Base-by-base conservation (phyloP, 2,113 vertebrate genomes). In the Corydoras maculifer region DNA sequence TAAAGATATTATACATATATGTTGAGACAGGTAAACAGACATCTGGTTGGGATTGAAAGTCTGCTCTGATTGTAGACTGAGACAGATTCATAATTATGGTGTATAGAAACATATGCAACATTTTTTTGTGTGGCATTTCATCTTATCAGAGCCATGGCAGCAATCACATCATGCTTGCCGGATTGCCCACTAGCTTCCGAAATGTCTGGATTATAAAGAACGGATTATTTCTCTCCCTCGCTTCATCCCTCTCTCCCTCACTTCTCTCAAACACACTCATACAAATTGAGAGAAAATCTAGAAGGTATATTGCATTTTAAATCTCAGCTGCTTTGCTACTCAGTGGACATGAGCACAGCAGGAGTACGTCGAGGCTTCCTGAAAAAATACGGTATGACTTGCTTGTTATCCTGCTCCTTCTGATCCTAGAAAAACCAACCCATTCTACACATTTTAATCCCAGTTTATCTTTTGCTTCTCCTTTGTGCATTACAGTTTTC, bases 301-400 rank as follows among this genome's bases (percentile, higher is more conserved):
- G 58, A 81, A 15, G 58, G 78, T 79, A 51, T 69, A 60, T 75
- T 79, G 61, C 73, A 13, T 82, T 77, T 80, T 80, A 57, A 73
- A 10, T 82, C 77, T 80, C 14, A 58, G 78, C 50, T 72, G 77
- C 65, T 60, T 71, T 68, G 75, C 78, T 70, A 79, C 76, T 69
- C 35, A 43, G 68, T 82, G 78, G 78, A 74, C 70, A 90, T 91
- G 89, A 90, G 75, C 78, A 67, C 80, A 49, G 77, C 83, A 1
- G 88, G 88, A 43, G 72, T 91, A 67, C 90, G 90, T 9, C 82
- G 74, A 65, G 91, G 91, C 57, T 92, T 88, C 83, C 88, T 93
- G 59, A 86, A 72, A 75, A 93, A 93, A 80, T 93, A 92, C 13
- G 91, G 91, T 93, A 84, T 76, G 88, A 43, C n/a, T 18, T 18